A percentile compares a stretch with the other conserved stretches of the same genome.
Conservation (phyloP, 2,888 invertebrate genomes). For the Plebejus melissa region DNA sequence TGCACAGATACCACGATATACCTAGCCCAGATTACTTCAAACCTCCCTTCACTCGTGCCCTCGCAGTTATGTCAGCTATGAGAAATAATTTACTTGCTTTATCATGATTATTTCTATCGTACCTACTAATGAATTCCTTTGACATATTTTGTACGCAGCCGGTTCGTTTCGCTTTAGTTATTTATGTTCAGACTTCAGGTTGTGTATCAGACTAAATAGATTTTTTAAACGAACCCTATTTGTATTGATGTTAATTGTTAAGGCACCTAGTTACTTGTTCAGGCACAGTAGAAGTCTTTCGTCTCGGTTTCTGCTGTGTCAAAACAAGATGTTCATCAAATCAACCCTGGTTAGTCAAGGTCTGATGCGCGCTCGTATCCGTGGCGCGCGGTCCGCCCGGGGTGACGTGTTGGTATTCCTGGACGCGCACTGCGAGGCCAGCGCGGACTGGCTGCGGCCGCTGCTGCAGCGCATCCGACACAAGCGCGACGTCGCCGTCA, state of each 20-base stretch:
- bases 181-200: too few species aligned
- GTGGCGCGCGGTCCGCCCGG: slow-evolving; percentile 88
- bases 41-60: slow-evolving; percentile 5
- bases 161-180: too few species aligned
- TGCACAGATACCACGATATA: background rate
- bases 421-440: slow-evolving; percentile 94
- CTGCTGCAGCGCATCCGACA: slow-evolving; percentile 80
- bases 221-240: background rate
- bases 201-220: background rate
- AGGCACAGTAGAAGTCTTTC: background rate
- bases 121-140: too few species aligned
- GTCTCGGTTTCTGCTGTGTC: background rate
- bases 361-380: slow-evolving; percentile 91
- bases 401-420: slow-evolving; percentile 92
- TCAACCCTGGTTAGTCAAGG: slow-evolving; percentile 80
- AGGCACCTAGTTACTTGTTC: background rate
- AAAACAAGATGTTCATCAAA: background rate
- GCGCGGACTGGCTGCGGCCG: slow-evolving; percentile 91
- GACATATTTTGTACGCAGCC: background rate
- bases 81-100: background rate
- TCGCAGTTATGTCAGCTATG: background rate
- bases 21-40: background rate
- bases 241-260: background rate
- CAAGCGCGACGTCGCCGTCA: slow-evolving; percentile 88
- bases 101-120: background rate